Conservation (phyloP, 1,140 invertebrate genomes). For the Lordiphosa mommai region DNA sequence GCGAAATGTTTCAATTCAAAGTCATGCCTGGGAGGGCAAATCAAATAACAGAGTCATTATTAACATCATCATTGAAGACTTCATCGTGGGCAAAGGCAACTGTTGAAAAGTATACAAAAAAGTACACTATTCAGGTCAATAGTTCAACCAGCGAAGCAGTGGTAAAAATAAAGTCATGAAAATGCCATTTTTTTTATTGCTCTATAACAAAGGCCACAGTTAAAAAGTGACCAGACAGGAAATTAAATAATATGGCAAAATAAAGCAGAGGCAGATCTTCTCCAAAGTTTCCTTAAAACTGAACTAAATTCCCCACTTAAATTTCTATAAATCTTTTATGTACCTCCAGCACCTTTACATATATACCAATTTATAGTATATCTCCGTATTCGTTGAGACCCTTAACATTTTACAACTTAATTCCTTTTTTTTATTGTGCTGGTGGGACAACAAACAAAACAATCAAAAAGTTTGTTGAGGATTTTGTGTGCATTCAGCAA, state of each 20-base stretch:
- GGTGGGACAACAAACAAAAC: constrained; percentile 35
- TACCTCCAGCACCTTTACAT: constrained; percentile 7
- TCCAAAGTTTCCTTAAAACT: background rate
- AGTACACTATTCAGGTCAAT: constrained; percentile 61
- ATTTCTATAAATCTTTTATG: constrained; percentile 37
- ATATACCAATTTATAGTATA: constrained; percentile 22
- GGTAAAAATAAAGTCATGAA: constrained; percentile 41
- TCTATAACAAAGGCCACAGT: background rate
- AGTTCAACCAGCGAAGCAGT: constrained; percentile 48
- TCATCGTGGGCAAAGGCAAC: constrained; percentile 21
- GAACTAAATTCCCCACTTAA: constrained; percentile 31
- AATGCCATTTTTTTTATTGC: constrained; percentile 38
- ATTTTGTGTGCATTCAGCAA: constrained; percentile 31
- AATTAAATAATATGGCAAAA: background rate
- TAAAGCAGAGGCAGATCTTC: too few relatives aligned
- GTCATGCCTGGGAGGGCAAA: constrained; percentile 36
- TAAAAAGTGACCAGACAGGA: background rate
- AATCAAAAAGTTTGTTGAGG: constrained; percentile 59
- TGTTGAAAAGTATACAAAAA: background rate
- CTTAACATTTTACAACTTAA: constrained; percentile 67
- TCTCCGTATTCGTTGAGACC: constrained; percentile 35
- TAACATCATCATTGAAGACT: constrained; percentile 23
- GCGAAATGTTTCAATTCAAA: constrained; percentile 66
- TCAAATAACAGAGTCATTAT: constrained; percentile 60
- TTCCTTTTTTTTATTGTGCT: constrained; percentile 45